Evolutionary conservation across 2,888 invertebrate genomes (phyloP).

Genomic region (Norana najaformis): DNA sequence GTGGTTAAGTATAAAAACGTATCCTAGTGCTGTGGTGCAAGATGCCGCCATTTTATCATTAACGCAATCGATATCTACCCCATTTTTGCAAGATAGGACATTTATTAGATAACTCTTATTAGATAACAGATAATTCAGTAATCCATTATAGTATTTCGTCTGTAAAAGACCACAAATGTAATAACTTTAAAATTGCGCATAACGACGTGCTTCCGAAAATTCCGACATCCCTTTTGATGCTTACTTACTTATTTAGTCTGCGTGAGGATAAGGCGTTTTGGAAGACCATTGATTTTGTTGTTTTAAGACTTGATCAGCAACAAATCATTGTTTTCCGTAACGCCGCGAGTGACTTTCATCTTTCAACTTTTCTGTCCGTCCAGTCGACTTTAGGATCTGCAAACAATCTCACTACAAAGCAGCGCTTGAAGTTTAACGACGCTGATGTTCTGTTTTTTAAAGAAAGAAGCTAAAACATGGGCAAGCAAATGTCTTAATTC

Average conservation of each 20-base stretch:
- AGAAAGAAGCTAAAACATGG: no score
- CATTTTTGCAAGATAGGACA: neutral
- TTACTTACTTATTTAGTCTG: neutral
- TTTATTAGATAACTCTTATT: neutral
- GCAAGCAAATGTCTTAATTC: no score
- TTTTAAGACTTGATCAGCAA: constrained; percentile 3
- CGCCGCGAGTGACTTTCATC: neutral
- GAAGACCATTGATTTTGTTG: constrained; percentile 13
- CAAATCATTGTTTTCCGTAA: constrained; percentile 13
- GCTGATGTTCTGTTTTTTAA: no score
- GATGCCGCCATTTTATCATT: neutral
- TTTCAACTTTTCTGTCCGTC: no score
- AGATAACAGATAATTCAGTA: neutral
- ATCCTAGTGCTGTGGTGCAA: no score
- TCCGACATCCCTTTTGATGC: neutral
- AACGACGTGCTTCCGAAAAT: neutral
- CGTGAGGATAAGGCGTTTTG: constrained; percentile 3
- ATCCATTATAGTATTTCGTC: neutral
- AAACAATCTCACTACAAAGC: neutral
- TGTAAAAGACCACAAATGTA: no score
- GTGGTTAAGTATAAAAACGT: neutral
- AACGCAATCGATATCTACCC: neutral
- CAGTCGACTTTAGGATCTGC: neutral
- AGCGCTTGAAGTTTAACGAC: neutral
- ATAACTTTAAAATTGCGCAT: neutral